Percentiles rank a stretch among this genome's conserved stretches.
Evolutionary conservation across 2,797 vertebrate genomes (phyloP).

Genomic region (Hapalemur alaotrensis): DNA sequence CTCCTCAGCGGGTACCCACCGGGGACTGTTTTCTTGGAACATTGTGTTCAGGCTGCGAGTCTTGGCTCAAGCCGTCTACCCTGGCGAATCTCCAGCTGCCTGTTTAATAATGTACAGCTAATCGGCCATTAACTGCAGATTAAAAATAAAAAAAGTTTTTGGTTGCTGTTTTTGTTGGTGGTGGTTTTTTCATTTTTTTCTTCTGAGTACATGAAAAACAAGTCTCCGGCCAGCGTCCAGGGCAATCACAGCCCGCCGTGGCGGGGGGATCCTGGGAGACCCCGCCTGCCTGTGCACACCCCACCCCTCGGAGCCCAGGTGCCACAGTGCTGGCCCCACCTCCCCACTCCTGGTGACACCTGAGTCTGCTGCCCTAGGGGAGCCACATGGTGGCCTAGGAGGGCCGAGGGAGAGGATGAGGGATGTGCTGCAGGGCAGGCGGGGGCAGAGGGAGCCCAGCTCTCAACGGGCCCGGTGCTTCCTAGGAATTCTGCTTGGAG

Average conservation of each 20-base stretch:
- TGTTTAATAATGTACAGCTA: conserved; percentile 83
- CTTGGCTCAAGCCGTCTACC: conserved; percentile 67
- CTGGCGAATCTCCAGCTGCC: conserved; percentile 77
- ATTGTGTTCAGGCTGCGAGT: conserved; percentile 71
- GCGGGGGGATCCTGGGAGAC: neutral
- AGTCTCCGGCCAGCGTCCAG: conserved; percentile 42
- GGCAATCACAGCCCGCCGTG: neutral
- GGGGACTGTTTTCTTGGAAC: conserved; percentile 68
- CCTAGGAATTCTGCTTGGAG: conserved; percentile 31
- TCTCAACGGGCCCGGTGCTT: neutral
- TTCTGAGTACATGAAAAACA: conserved; percentile 66
- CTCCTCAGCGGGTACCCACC: conserved; percentile 22
- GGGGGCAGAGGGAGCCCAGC: neutral
- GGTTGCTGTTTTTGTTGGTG: conserved; percentile 58
- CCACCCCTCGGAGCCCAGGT: neutral
- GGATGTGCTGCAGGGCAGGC: neutral
- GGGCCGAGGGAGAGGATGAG: neutral
- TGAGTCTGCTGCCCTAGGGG: neutral
- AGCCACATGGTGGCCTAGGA: neutral
- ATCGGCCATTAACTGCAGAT: conserved; percentile 77
- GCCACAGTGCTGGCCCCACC: neutral
- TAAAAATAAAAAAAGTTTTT: conserved; percentile 46
- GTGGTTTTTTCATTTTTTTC: neutral
- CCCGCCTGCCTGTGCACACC: conserved; percentile 7
- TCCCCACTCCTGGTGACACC: neutral